phyloP scores from a whole-genome alignment of 2,797 vertebrate species.

The Mormyrops boulengeri region DNA sequence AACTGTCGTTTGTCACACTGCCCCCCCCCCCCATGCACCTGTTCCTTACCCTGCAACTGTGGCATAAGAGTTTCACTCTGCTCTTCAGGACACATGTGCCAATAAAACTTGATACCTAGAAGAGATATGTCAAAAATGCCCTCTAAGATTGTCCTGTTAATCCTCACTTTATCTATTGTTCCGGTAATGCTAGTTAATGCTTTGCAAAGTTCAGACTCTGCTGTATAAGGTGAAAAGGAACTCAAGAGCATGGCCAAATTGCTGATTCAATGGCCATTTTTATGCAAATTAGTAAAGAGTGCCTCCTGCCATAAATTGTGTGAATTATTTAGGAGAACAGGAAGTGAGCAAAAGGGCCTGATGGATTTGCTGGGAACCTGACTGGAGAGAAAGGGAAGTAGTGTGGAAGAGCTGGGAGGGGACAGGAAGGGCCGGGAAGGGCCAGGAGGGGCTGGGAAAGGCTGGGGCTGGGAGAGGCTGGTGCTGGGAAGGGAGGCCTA shows the following conservation, averaged over 20 bases:
- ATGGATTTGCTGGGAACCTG: conserved; percentile 19
- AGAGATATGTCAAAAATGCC: neutral
- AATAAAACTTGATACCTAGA: neutral
- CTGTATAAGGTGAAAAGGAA: neutral
- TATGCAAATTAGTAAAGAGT: conserved; percentile 7
- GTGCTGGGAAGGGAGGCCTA: neutral
- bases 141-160: neutral
- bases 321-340: conserved; percentile 23
- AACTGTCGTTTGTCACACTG: too few species aligned
- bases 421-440: neutral
- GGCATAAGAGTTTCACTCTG: neutral
- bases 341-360: conserved; percentile 15
- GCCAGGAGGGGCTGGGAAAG: neutral
- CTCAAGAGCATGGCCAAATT: neutral
- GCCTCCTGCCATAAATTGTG: neutral
- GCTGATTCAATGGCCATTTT: neutral
- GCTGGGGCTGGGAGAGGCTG: neutral
- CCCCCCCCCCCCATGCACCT: neutral
- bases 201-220: neutral
- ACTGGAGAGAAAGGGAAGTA: conserved; percentile 3
- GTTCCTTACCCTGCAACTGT: neutral
- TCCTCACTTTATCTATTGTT: neutral
- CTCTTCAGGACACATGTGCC: neutral
- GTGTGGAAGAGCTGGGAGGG: neutral
- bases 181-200: neutral